Evolutionary conservation across 2,797 vertebrate genomes (phyloP).

Genomic region (Sphenopsis melanotis): DNA sequence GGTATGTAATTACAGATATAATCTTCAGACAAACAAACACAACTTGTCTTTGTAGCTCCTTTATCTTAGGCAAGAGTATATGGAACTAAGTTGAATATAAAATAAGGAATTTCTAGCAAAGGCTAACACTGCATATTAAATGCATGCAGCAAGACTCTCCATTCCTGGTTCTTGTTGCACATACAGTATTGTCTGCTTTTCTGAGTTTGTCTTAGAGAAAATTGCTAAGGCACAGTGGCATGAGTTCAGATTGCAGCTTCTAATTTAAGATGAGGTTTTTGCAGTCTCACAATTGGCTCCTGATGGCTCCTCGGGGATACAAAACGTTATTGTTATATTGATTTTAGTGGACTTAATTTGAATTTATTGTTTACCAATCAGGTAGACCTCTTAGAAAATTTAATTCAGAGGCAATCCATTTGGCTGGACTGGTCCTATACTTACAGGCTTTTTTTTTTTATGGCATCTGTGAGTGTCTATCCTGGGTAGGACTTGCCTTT

Average conservation of each 20-base stretch:
- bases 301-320: not conserved
- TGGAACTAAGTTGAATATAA: not conserved
- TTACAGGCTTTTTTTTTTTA: not conserved
- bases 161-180: not conserved
- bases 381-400: constrained; percentile 33
- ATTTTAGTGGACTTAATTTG: constrained; percentile 44
- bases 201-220: not conserved
- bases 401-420: constrained; percentile 26
- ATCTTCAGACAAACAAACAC: not conserved
- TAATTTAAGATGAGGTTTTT: constrained; percentile 6
- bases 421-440: not conserved
- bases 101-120: not conserved
- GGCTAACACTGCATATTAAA: not conserved
- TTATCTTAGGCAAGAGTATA: not conserved
- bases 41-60: not conserved
- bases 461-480: not conserved
- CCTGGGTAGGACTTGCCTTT: not conserved
- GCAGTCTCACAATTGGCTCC: not conserved
- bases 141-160: not conserved
- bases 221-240: not conserved
- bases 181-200: not conserved
- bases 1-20: not conserved
- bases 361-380: constrained; percentile 51
- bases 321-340: constrained; percentile 26
- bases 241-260: not conserved